Evolutionary conservation across 2,797 vertebrate genomes (phyloP).

Genomic region (Gallirallus australis): DNA sequence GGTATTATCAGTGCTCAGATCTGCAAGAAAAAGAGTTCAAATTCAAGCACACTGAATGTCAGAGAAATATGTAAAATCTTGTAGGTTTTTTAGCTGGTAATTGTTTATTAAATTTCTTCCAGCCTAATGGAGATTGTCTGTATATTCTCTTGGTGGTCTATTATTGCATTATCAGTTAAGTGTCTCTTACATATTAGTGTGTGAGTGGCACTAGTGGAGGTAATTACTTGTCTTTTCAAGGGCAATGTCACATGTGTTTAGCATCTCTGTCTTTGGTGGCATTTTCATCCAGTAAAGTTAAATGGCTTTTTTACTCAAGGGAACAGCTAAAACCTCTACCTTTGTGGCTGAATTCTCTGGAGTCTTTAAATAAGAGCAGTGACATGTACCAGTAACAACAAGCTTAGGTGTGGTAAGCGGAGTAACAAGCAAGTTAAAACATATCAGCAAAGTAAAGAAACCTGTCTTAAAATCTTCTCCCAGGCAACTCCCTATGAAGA

Average conservation of each 20-base stretch:
- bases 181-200: conserved; percentile 38
- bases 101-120: conserved; percentile 35
- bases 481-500: not conserved
- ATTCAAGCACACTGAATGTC: not conserved
- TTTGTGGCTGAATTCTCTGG: conserved; percentile 1
- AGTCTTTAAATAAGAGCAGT: not conserved
- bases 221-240: conserved; percentile 66
- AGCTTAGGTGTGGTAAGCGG: not conserved
- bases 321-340: not conserved
- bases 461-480: not conserved
- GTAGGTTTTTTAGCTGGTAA: conserved; percentile 18
- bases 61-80: conserved; percentile 2
- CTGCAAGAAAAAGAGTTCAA: not conserved
- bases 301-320: conserved; percentile 3
- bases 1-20: not conserved
- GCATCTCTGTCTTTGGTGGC: conserved; percentile 29
- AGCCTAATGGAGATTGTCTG: conserved; percentile 25
- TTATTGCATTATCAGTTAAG: conserved; percentile 61
- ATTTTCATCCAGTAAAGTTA: conserved; percentile 46
- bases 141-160: conserved; percentile 32
- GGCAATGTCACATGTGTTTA: conserved; percentile 31
- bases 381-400: not conserved
- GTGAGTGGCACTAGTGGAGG: conserved; percentile 33
- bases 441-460: not conserved
- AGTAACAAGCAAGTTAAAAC: not conserved